Percentiles rank a stretch among this genome's conserved stretches.
These are phyloP conservation scores for Catocala nupta DNA, from an alignment of 2,888 invertebrate species.

Conservation along the genomic window DNA sequence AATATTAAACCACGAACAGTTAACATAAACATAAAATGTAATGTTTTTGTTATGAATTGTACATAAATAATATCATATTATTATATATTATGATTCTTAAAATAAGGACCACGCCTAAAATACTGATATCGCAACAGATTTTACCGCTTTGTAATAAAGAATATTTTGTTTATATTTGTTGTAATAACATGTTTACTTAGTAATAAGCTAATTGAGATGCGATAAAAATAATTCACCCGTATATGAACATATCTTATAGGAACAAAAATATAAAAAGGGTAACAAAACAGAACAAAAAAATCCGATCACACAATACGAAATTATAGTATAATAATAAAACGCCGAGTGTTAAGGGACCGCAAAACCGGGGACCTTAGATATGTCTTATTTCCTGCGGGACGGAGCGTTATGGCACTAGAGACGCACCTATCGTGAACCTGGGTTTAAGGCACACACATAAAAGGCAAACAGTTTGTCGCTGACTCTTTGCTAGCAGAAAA, in stretches of 20 bases:
- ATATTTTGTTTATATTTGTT: no score
- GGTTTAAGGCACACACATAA: not conserved
- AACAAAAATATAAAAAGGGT: not conserved
- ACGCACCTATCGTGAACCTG: slow-evolving; percentile 71
- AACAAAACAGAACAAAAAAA: slow-evolving; percentile 33
- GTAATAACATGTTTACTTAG: no score
- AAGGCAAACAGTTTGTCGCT: slow-evolving; percentile 1
- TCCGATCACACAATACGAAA: slow-evolving; percentile 55
- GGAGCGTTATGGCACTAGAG: slow-evolving; percentile 64
- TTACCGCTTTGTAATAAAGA: no score
- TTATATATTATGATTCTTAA: no score
- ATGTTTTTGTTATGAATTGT: no score
- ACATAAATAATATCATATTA: no score
- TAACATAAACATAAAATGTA: no score
- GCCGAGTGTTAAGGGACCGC: slow-evolving; percentile 55
- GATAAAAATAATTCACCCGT: not conserved
- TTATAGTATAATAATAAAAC: slow-evolving; percentile 74
- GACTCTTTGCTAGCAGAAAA: not conserved
- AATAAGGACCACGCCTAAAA: no score
- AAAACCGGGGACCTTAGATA: slow-evolving; percentile 53
- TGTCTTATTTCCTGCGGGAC: slow-evolving; percentile 79
- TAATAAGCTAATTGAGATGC: no score
- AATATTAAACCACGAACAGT: no score
- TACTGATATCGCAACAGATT: no score
- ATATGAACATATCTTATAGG: not conserved